A percentile compares a stretch with the other conserved stretches of the same genome.
Conservation (phyloP, 1,140 invertebrate genomes). For the Chelonus insularis region DNA sequence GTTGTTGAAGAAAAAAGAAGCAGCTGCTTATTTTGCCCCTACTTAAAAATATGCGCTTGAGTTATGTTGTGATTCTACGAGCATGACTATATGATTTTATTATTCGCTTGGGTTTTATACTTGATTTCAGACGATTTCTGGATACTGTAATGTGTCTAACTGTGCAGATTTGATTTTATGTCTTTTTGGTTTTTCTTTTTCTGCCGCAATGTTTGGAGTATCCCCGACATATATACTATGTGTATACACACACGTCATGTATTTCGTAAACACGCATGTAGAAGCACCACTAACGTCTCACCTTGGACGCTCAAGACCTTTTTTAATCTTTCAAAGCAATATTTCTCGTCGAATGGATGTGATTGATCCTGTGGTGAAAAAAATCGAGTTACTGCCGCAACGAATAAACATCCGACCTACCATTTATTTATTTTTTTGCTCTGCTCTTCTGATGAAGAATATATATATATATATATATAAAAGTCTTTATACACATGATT, state of each 20-base stretch:
- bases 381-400: conserved; percentile 1
- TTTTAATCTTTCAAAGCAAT: not conserved
- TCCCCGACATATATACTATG: not conserved
- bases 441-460: not conserved
- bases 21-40: conserved; percentile 17
- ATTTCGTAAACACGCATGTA: conserved; percentile 24
- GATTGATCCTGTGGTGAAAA: conserved; percentile 19
- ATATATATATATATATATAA: conserved; percentile 10
- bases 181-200: not conserved
- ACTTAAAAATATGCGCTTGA: conserved; percentile 20
- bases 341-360: conserved; percentile 10
- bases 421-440: conserved; percentile 9
- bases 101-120: too few relatives aligned
- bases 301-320: not conserved
- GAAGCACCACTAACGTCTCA: conserved; percentile 5
- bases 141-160: too few relatives aligned
- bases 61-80: conserved; percentile 30
- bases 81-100: not conserved
- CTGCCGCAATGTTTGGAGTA: too few relatives aligned
- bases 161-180: too few relatives aligned
- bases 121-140: too few relatives aligned
- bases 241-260: conserved; percentile 20
- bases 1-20: conserved; percentile 14
- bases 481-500: not conserved
- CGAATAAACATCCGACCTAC: conserved; percentile 12